Evolutionary conservation across 2,888 invertebrate species (phyloP), one percentile per base, ranked within the genome.

Genomic region (Campoplex capitator): DNA sequence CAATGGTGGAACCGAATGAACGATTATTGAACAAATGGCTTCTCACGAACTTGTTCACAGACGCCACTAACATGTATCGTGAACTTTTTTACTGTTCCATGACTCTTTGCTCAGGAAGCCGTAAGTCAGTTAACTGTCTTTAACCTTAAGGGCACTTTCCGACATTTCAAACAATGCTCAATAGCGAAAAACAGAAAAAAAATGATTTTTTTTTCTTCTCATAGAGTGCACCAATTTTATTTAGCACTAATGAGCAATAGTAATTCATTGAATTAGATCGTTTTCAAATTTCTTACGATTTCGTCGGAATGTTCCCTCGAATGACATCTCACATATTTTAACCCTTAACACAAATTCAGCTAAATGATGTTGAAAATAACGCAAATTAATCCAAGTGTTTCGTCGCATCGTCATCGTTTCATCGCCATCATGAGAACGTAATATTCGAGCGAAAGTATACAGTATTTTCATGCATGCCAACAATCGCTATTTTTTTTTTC

Each of bases 81-180:
- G 86, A 89, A 79, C 79, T 89, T 90, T 91, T 91, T 88, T 92
- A 91, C 93, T 93, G 91, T 93, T 93, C 92, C 93, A 93, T 93
- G 93, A 92, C 93, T 93, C 88, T 90, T 92, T 92, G 90, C 92
- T 95, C 96, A 97, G 97, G 97, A 97, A 97, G 96, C 96, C 97
- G 97, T 97, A 97, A 97, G 97, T 97, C 93, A 92, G 93, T 90
- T 91, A 92, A 90, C 89, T 86, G 87, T 88, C 81, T 83, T 85
- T 84, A 87, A 71, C 82, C 79, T 75, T 82, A 58, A 79, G 84
- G 87, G 87, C 67, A 51, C 87, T 51, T 87, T 87, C 87, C 84
- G 87, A 87, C 82, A 78, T 75, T 79, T 84, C 67, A 56, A 83
- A 58, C 54, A 85, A 88, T 82, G 77, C 79, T 80, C 83, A 75